These are phyloP conservation scores for Cosmopolites sordidus DNA, from an alignment of 2,888 invertebrate species.

Conservation along the genomic window DNA sequence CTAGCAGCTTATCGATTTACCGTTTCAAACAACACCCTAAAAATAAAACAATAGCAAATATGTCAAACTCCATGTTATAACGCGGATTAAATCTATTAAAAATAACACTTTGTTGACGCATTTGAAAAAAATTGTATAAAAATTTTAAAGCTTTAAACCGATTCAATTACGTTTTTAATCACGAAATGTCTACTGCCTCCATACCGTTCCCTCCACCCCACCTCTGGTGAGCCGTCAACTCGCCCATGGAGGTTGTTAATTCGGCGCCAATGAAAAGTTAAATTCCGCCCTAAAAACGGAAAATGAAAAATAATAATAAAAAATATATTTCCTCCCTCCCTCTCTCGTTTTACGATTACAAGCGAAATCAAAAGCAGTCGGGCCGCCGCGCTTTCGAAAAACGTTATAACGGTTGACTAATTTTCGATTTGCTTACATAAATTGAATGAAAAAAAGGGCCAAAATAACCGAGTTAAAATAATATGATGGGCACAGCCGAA, in stretches of 20 bases:
- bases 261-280: constrained; percentile 1
- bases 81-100: no score
- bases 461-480: constrained; percentile 33
- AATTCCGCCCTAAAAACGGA: constrained; percentile 1
- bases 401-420: constrained; percentile 37
- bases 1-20: no score
- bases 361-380: constrained; percentile 35
- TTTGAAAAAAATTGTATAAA: no score
- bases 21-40: no score
- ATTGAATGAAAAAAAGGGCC: constrained; percentile 30
- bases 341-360: constrained; percentile 31
- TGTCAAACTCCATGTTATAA: no score
- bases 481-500: constrained; percentile 7
- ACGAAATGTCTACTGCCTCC: neutral
- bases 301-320: constrained; percentile 4
- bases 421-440: constrained; percentile 38
- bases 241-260: neutral
- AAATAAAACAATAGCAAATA: no score
- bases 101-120: no score
- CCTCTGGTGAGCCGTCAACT: neutral
- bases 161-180: neutral
- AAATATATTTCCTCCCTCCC: neutral
- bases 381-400: constrained; percentile 28
- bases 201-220: neutral
- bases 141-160: neutral